Base-by-base conservation (phyloP, 2,797 vertebrate genomes). In the Rhabdophis nuchalis region DNA sequence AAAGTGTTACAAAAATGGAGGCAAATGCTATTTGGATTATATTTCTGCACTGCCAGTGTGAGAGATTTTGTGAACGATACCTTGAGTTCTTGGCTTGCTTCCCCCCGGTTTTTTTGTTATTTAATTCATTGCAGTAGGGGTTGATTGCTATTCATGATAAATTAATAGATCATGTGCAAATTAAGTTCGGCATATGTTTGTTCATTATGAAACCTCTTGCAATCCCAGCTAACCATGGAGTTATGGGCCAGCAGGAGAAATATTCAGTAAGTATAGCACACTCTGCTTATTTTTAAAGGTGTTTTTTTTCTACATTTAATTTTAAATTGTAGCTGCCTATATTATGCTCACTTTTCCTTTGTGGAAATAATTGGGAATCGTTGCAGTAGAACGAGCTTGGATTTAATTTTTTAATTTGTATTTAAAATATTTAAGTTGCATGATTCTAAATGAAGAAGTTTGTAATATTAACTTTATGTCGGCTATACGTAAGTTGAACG, bases 141-240 rank as follows among this genome's bases (percentile, higher is more conserved):
- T 95, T 97, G 97, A 98, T 96, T 96, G 97, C 97, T 96, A 95
- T 97, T 97, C 96, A 95, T 97, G 94, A 97, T 96, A 96, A 96
- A 96, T 96, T 96, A 96, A 95, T 96, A 96, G 98, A 98, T 98
- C 98, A 99, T 99, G 99, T 98, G 98, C 98, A 98, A 98, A 98
- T 98, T 98, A 96, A 97, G 96, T 97, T 97, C 97, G 96, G 97
- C 96, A 96, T 97, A 97, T 97, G 97, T 98, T 98, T 97, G 97
- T 98, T 98, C 98, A 98, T 98, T 98, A 99, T 99, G 99, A 99
- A 99, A 98, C 99, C 99, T 97, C 99, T 99, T 98, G 98, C 98
- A 97, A 96, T 98, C 95, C 97, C 98, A 98, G 98, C 98, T 98
- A 98, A 98, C 97, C 99, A 99, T 99, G 99, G 98, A 99, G 98